Conservation (phyloP, 2,113 vertebrate genomes). For the Ariopsis seemanni region DNA sequence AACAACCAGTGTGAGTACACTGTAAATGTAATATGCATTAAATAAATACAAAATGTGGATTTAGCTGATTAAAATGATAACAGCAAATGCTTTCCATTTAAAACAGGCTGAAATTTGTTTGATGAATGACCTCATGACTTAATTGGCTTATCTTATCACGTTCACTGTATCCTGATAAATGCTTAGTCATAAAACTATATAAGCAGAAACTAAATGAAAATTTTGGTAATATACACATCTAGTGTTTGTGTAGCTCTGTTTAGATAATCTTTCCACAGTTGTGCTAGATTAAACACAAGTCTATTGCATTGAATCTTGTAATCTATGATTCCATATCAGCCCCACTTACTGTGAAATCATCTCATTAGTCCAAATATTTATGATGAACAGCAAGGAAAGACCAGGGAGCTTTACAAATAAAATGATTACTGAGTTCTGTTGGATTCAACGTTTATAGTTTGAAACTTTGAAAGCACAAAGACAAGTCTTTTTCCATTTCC, state of each 20-base stretch:
- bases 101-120: not conserved
- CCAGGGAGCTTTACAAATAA: not conserved
- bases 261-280: conserved; percentile 7
- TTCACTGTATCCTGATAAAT: not conserved
- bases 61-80: not conserved
- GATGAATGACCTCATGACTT: not conserved
- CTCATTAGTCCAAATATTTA: not conserved
- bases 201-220: conserved; percentile 27
- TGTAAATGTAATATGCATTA: not conserved
- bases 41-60: not conserved
- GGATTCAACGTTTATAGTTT: not conserved
- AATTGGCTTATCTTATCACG: not conserved
- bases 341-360: not conserved
- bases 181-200: conserved; percentile 17
- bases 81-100: not conserved
- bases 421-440: not conserved
- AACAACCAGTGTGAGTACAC: not conserved
- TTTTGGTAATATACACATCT: not conserved
- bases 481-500: not conserved
- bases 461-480: not conserved
- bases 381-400: not conserved
- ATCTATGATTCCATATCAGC: not conserved
- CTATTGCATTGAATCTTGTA: not conserved
- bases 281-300: not conserved
- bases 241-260: conserved; percentile 21